These are phyloP conservation scores for Coptotermes formosanus DNA, from an alignment of 1,140 invertebrate species.

Conservation along the genomic window DNA sequence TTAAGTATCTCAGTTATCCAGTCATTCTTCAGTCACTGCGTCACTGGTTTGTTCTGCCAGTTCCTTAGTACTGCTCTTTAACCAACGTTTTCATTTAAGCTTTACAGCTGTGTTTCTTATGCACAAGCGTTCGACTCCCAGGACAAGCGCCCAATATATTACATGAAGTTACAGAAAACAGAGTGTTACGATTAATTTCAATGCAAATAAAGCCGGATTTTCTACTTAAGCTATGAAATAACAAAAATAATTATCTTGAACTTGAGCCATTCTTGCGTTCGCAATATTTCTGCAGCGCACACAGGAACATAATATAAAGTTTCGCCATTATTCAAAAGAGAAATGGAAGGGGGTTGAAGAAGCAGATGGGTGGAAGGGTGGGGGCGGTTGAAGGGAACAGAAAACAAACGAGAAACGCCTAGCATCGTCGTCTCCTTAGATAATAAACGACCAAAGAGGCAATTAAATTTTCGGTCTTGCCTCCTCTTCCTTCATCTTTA, in stretches of 20 bases:
- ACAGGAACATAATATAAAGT: conserved; percentile 19
- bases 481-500: not conserved
- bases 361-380: not conserved
- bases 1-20: too few relatives aligned
- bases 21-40: too few relatives aligned
- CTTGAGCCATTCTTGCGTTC: not conserved
- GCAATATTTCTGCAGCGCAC: conserved; percentile 9
- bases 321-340: conserved; percentile 19
- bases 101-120: too few relatives aligned
- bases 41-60: too few relatives aligned
- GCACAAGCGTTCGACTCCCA: too few relatives aligned
- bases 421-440: conserved; percentile 10
- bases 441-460: conserved; percentile 15
- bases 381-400: conserved; percentile 2
- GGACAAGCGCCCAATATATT: too few relatives aligned
- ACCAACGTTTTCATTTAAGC: too few relatives aligned
- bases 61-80: too few relatives aligned
- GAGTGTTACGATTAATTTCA: too few relatives aligned
- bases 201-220: too few relatives aligned
- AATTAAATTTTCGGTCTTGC: conserved; percentile 1
- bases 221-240: too few relatives aligned
- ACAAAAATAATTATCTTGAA: not conserved
- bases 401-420: conserved; percentile 18
- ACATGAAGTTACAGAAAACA: too few relatives aligned
- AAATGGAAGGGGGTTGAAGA: not conserved